Evolutionary conservation across 2,888 invertebrate species (phyloP).

Genomic region (Gastrophysa polygoni): DNA sequence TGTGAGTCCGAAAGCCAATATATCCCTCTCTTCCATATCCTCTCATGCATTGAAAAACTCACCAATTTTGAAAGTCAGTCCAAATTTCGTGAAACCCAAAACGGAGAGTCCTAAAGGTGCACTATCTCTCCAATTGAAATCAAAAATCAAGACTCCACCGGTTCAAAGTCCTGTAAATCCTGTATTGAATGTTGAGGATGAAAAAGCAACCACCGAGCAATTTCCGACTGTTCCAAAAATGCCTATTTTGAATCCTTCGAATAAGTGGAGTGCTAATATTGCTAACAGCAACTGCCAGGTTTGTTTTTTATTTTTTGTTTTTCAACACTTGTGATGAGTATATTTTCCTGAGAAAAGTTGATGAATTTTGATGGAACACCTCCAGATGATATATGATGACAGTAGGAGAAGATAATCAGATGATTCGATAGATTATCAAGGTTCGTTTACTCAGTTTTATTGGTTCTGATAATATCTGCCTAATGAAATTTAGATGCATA

Average conservation of each 20-base stretch:
- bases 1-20: slow-evolving; percentile 34
- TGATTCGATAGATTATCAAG: no score
- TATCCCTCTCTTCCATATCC: slow-evolving; percentile 28
- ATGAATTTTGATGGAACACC: not conserved
- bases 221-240: slow-evolving; percentile 50
- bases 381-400: no score
- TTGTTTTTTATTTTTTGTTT: slow-evolving; percentile 49
- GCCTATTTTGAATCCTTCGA: slow-evolving; percentile 53
- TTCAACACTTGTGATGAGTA: slow-evolving; percentile 29
- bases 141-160: slow-evolving; percentile 48
- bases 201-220: slow-evolving; percentile 26
- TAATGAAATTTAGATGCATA: no score
- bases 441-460: no score
- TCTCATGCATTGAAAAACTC: slow-evolving; percentile 47
- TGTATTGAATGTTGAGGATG: slow-evolving; percentile 21
- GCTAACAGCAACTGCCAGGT: slow-evolving; percentile 50
- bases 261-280: slow-evolving; percentile 44
- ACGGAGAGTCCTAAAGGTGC: slow-evolving; percentile 54
- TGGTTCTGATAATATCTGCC: no score
- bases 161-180: slow-evolving; percentile 38
- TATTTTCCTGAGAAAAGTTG: slow-evolving; percentile 19
- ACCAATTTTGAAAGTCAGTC: slow-evolving; percentile 64
- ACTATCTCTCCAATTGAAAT: slow-evolving; percentile 52
- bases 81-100: slow-evolving; percentile 61
- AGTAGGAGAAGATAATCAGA: no score